Conservation (phyloP, 2,113 vertebrate genomes). For the Chrysochloris asiatica region DNA sequence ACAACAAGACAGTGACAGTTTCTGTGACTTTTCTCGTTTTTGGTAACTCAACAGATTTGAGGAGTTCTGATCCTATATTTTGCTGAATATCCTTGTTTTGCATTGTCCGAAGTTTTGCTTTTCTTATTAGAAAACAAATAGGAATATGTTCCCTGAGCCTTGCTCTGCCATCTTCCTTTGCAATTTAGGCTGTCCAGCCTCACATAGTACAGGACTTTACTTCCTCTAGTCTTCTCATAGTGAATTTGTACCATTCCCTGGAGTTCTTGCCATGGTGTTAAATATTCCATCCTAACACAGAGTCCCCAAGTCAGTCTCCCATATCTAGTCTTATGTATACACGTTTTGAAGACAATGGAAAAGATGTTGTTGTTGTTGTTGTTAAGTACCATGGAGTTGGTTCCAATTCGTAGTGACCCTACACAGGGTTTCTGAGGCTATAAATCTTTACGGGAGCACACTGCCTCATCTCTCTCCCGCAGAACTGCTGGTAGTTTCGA, state of each 20-base stretch:
- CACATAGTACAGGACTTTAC: not conserved
- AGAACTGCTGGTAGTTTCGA: too few relatives aligned
- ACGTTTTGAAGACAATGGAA: too few relatives aligned
- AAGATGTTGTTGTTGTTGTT: too few relatives aligned
- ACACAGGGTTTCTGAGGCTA: too few relatives aligned
- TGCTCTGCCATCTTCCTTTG: not conserved
- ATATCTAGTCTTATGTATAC: too few relatives aligned
- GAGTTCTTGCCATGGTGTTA: not conserved
- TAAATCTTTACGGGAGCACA: too few relatives aligned
- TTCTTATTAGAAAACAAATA: too few relatives aligned
- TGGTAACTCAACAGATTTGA: not conserved
- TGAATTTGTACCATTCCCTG: not conserved
- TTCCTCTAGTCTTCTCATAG: not conserved
- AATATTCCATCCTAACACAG: not conserved
- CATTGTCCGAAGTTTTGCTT: not conserved
- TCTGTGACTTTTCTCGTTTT: not conserved
- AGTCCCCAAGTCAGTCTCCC: not conserved
- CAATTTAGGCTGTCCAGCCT: not conserved
- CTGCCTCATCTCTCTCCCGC: too few relatives aligned
- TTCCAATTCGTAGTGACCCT: too few relatives aligned
- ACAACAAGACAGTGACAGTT: not conserved
- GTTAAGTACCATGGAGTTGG: too few relatives aligned
- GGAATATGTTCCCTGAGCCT: not conserved
- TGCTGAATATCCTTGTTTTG: not conserved
- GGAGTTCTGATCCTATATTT: not conserved